Base-by-base conservation (phyloP, 2,113 vertebrate species). In the Boulengeromyrus knoepffleri region DNA sequence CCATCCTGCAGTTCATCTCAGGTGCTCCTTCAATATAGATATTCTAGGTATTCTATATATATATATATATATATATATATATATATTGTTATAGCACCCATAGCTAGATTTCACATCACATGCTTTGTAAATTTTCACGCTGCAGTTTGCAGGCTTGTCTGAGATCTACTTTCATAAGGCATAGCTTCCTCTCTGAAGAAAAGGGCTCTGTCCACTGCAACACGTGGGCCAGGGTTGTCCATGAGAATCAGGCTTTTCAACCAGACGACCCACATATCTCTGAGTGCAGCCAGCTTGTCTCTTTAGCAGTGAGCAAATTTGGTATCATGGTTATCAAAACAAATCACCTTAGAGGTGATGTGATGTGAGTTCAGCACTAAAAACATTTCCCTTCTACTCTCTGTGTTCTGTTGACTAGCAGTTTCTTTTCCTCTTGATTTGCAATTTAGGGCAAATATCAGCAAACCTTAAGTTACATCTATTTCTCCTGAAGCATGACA, bases 291-390 rank as follows among this genome's bases (percentile, higher is more conserved):
- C 70, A 8, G 70, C 36, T 77, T 77, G 70, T 42, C 36, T 17
- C 70, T 77, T 77, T 77, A 19, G 70, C 12, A 5, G 36, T 36
- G 70, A 77, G 70, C 31, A 6, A 12, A 42, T 39, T 80, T 19
- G 31, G 31, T 80, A 80, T 39, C 74, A 42, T 80, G 74, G 74
- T 42, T 80, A 80, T 80, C 74, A 80, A 80, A 80, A 80, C 74
- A 80, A 80, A 80, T 80, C 31, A 80, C 74, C 74, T 42, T 80
- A 80, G 74, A 80, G 74, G 74, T 39, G 74, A 80, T 80, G 36
- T 80, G 74, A 80, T 39, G 74, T 80, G 74, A 80, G 15, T 80
- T 42, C 74, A 80, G 27, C 36, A 19, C 70, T 77, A 31, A 39
- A 39, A 77, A 39, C 31, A 80, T 80, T 80, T 17, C 74, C 74